Base-by-base conservation (phyloP, 2,888 invertebrate species). In the Stegana nigrithorax region DNA sequence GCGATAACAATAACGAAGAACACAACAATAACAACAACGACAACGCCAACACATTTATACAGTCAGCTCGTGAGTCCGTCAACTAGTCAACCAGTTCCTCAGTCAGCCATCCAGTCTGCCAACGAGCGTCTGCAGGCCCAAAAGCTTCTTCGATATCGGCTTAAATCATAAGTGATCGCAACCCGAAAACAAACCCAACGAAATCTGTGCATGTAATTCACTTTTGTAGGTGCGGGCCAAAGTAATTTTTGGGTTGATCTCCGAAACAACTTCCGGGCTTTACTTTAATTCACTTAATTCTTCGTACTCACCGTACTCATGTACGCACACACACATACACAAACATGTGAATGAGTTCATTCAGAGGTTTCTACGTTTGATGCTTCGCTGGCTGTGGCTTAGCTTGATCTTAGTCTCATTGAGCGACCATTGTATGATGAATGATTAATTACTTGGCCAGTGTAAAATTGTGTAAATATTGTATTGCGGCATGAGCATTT, bases 201-300 rank as follows among this genome's bases (percentile, higher is more conserved):
- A 45, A 59, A 1, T 58, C 32, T 55, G 56, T 42, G 60, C n/a
- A 44, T 63, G 42, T 32, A 45, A 21, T 45, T 55, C 45, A 32
- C 26, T 36, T 29, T 39, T 32, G 21, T 69, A 74, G 80, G 75
- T 79, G 75, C 67, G 78, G 74, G 69, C 64, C 50, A 61, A 60
- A 29, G 62, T 62, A 51, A 64, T 56, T 60, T n/a, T 64, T 59
- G 39, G 59, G 67, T 58, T 69, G 62, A 51, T 51, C 57, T 70
- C 63, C 71, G n/a, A 64, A 69, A 60, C 69, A 77, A 82, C 81
- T 82, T 82, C 82, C 83, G 82, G 79, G 75, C 80, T 79, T 78
- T 73, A 64, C 23, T 55, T 57, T 64, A 67, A 44, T 42, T 58
- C 66, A 66, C 58, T 65, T 59, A 63, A 65, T 62, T 66, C 19